Evolutionary conservation across 2,888 invertebrate species (phyloP).

Genomic region (Drosophila nr. perissopoda): DNA sequence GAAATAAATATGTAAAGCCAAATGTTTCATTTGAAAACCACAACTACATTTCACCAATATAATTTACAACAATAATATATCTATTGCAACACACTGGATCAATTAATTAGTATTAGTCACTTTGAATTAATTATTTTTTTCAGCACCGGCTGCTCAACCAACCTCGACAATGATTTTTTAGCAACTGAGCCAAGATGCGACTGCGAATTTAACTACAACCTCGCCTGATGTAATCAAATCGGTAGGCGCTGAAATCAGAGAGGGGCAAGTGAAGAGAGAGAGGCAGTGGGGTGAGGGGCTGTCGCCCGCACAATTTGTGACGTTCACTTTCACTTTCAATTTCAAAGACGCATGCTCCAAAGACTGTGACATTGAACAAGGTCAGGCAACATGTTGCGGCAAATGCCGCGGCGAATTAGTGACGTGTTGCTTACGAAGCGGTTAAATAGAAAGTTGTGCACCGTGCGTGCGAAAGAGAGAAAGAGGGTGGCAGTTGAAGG

Average conservation of each 20-base stretch:
- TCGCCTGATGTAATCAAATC: constrained; percentile 67
- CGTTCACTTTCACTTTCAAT: constrained; percentile 70
- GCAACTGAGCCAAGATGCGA: constrained; percentile 58
- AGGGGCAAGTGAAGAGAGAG: neutral
- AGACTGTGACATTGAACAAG: constrained; percentile 73
- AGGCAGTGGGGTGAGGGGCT: no score
- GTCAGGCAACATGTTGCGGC: constrained; percentile 71
- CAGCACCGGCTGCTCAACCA: constrained; percentile 39
- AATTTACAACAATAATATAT: neutral
- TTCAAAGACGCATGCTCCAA: constrained; percentile 61
- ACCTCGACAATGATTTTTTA: constrained; percentile 59
- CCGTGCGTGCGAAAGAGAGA: constrained; percentile 32
- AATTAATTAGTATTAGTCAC: constrained; percentile 12
- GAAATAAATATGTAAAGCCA: neutral
- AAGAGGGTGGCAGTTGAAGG: neutral
- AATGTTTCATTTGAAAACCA: neutral
- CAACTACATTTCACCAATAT: neutral
- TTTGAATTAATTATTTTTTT: neutral
- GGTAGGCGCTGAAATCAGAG: constrained; percentile 36
- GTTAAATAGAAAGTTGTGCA: constrained; percentile 28
- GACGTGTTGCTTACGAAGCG: constrained; percentile 67
- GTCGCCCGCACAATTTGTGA: constrained; percentile 42
- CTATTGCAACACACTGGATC: constrained; percentile 20
- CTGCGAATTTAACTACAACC: constrained; percentile 19
- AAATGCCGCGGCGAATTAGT: constrained; percentile 23